Evolutionary conservation across 2,888 invertebrate species (phyloP).

Genomic region (Iselma pallidipennis): DNA sequence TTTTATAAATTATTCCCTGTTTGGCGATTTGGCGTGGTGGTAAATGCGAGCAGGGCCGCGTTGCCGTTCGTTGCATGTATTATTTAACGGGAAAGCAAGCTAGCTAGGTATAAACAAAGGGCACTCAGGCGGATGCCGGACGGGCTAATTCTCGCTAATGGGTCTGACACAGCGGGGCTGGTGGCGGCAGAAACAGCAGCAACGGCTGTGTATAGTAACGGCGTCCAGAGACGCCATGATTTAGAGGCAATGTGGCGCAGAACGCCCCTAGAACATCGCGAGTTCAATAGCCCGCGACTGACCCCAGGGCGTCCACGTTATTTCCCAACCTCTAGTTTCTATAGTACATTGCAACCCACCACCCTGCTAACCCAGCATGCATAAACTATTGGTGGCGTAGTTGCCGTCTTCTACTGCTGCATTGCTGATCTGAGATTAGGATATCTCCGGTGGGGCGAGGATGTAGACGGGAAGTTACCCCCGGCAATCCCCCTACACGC

Average conservation of each 20-base stretch:
- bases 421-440: conserved; percentile 40
- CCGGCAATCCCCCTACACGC: conserved; percentile 35
- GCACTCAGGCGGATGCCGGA: conserved; percentile 24
- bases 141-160: conserved; percentile 43
- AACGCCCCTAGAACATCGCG: conserved; percentile 46
- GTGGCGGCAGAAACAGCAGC: conserved; percentile 16
- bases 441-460: conserved; percentile 53
- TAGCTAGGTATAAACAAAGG: conserved; percentile 22
- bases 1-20: conserved; percentile 11
- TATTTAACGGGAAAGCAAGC: conserved; percentile 11
- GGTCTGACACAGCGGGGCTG: conserved; percentile 37
- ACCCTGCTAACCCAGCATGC: conserved; percentile 35
- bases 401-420: conserved; percentile 37
- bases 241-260: conserved; percentile 38
- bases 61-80: conserved; percentile 17
- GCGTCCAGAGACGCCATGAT: conserved; percentile 13
- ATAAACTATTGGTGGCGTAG: conserved; percentile 34
- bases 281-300: conserved; percentile 60
- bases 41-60: not conserved
- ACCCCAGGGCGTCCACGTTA: conserved; percentile 56
- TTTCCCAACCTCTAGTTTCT: conserved; percentile 7
- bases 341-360: conserved; percentile 41
- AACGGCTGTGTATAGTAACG: not conserved
- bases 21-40: not conserved
- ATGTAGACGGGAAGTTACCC: conserved; percentile 29